A percentile compares a stretch with the other conserved stretches of the same genome.
These are phyloP conservation scores for Syngnathus typhle DNA, from an alignment of 2,113 vertebrate genomes.

Conservation along the genomic window DNA sequence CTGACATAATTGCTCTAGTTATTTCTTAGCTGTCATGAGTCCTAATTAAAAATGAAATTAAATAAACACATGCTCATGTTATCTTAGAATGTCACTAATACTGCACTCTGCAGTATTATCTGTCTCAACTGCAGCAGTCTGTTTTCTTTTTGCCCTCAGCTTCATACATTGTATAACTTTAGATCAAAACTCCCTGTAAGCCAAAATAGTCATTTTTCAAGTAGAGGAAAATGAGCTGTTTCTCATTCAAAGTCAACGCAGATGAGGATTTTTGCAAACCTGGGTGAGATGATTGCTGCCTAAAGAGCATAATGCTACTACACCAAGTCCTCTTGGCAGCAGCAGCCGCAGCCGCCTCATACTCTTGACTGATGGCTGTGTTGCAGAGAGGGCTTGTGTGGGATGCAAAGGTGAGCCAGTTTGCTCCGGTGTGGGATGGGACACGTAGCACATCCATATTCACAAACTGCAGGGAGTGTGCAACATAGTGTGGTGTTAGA, in stretches of 20 bases:
- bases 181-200: neutral
- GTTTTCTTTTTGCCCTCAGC: no score
- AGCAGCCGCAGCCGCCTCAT: neutral
- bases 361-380: neutral
- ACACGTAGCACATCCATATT: constrained; percentile 9
- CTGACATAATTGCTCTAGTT: no score
- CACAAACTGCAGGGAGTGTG: constrained; percentile 5
- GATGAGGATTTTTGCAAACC: neutral
- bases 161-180: neutral
- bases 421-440: constrained; percentile 46
- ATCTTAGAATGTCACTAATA: no score
- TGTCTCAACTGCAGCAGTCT: no score
- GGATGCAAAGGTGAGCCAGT: constrained; percentile 41
- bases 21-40: no score
- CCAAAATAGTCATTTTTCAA: neutral
- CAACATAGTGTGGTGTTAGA: neutral
- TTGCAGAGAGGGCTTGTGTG: constrained; percentile 28
- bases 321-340: neutral
- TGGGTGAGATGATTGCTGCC: neutral
- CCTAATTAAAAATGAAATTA: no score
- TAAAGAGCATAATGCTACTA: constrained; percentile 3
- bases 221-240: neutral
- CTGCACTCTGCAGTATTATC: no score
- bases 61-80: no score
- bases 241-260: neutral